Base-by-base conservation (phyloP, 35 echinoderm and acorn worm genomes). In the Apostichopus parvimensis region DNA sequence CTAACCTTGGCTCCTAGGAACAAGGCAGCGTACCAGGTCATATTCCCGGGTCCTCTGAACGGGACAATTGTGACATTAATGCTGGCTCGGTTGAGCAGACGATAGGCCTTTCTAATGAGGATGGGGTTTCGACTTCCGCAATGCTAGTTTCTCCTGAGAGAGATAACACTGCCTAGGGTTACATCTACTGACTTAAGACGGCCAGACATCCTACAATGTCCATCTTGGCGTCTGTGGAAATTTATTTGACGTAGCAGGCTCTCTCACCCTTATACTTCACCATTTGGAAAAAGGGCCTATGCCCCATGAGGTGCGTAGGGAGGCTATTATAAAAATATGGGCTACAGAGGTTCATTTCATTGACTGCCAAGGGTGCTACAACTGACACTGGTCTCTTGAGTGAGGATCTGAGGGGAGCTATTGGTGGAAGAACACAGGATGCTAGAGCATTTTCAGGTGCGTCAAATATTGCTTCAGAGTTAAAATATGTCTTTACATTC, bases 71-170 rank as follows among this genome's bases (percentile, higher is more conserved):
- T 6, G 54, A 83, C 14, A 83, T 15, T 22, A 83, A 57, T 18
- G 54, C 80, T 83, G 80, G 80, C 12, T 83, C 54, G 57, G 80
- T 18, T 83, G 80, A 83, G 53, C 80, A 83, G 80, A 83, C 80
- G 80, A 18, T 45, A 83, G 1, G 28, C 28, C 0, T 34, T 34
- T 34, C 28, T 34, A 34, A 34, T 34, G 28, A 34, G 1, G 28
- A 34, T 34, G 28, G 28, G 28, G 28, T 34, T 2, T 34, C 1
- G 28, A 34, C 28, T 34, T 34, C 28, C 28, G 1, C 28, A 34
- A 34, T 34, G 28, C 28, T 34, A 34, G 28, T 34, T 34, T 34
- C 28, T 34, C 28, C 28, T 34, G 28, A 34, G 28, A 34, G 28
- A 34, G 28, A 34, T 34, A 34, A 34, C 28, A 2, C 28, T 34